A percentile compares a stretch with the other conserved stretches of the same genome.
phyloP scores from a whole-genome alignment of 1,140 invertebrate genomes.

The Dendroctonus ponderosae region DNA sequence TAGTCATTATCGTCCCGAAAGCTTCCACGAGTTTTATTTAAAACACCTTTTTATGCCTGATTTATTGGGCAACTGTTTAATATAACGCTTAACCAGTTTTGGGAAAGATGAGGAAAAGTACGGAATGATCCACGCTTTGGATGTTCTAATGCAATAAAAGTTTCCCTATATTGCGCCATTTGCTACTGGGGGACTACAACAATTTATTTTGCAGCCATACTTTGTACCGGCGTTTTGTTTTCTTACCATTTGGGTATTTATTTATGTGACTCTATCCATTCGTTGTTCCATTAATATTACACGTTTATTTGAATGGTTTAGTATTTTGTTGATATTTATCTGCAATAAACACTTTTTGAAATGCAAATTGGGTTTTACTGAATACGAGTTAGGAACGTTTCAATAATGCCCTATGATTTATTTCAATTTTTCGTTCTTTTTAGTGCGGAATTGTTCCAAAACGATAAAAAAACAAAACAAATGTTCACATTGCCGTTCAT shows the following conservation, averaged over 20 bases:
- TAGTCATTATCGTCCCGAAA: too few species aligned
- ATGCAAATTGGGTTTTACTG: constrained; percentile 4
- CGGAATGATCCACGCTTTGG: too few species aligned
- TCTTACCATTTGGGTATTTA: constrained; percentile 16
- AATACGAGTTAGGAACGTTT: neutral
- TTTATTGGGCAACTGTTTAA: too few species aligned
- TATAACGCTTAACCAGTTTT: too few species aligned
- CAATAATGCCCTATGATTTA: neutral
- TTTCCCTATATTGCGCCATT: neutral
- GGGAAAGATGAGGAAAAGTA: too few species aligned
- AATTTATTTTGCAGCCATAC: neutral
- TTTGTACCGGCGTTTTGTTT: constrained; percentile 2
- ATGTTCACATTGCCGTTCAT: too few species aligned
- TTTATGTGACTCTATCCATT: constrained; percentile 11
- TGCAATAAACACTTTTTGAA: constrained; percentile 11
- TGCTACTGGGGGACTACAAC: neutral
- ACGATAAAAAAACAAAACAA: too few species aligned
- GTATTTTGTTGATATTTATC: constrained; percentile 28
- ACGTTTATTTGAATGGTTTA: constrained; percentile 10
- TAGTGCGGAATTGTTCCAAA: too few species aligned
- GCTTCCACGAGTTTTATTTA: too few species aligned
- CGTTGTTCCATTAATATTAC: constrained; percentile 9
- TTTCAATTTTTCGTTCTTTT: too few species aligned
- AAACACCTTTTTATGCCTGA: too few species aligned
- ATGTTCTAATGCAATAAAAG: too few species aligned